Evolutionary conservation across 2,797 vertebrate genomes (phyloP), one percentile per base, ranked within the genome.

Genomic region (Glyptemys insculpta): DNA sequence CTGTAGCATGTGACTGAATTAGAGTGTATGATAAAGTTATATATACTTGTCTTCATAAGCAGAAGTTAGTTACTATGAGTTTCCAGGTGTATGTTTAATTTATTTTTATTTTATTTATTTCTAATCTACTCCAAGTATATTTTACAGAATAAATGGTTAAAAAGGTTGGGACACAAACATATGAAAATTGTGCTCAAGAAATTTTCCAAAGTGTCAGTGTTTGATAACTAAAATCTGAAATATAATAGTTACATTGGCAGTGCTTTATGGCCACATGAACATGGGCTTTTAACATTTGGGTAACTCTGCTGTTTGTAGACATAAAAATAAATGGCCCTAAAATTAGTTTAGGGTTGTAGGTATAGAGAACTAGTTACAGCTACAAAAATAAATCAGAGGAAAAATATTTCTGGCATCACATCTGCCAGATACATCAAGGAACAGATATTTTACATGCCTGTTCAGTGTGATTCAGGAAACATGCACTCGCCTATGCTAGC

Each of bases 281-380:
- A 91, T 90, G 96, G 96, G 97, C 97, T 98, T 98, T 98, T 97
- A 98, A 97, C 97, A 97, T 98, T 97, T 96, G 97, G 97, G 95
- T 98, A 97, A 97, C 96, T 98, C 97, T 96, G 94, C 97, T 98
- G 97, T 97, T 97, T 95, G 92, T 97, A 96, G 97, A 97, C 94
- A 97, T 94, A 97, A 94, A 97, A 96, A 97, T 89, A 98, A 97
- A 98, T 98, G 98, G 97, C 86, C 95, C 96, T 96, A 95, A 97
- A 98, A 98, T 98, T 98, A 98, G 97, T 98, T 98, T 98, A 97
- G 93, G 95, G 92, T 97, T 97, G 94, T 91, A 96, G 94, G 94
- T 92, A 92, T 79, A 92, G 91, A 86, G 86, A 95, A 96, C 93
- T 93, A 89, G 94, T 96, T 88, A 96, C 96, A 97, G 94, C 89